Evolutionary conservation across 92 coral and sea anemone genomes (phyloP).

Genomic region (Nematostella vectensis): DNA sequence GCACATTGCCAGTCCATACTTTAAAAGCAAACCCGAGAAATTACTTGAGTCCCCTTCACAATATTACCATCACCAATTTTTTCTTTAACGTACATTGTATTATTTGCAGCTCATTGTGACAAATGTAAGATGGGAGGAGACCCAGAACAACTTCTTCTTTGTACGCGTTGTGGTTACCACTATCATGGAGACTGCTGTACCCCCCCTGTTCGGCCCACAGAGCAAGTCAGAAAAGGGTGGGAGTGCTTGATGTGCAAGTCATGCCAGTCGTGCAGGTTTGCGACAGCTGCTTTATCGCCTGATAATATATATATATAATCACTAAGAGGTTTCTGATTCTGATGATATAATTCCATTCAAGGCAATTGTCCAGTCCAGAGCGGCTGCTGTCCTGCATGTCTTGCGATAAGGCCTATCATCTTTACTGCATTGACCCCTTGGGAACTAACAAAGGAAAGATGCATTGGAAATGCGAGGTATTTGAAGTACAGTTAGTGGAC

Average conservation of each 20-base stretch:
- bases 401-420: constrained; percentile 88
- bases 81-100: too few relatives aligned
- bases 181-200: constrained; percentile 83
- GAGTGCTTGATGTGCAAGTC: constrained; percentile 88
- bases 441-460: constrained; percentile 42
- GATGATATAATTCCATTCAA: constrained; percentile 3
- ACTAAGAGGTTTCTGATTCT: background rate
- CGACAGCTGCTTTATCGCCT: background rate
- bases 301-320: background rate
- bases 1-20: too few relatives aligned
- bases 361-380: constrained; percentile 48
- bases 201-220: constrained; percentile 72
- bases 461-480: constrained; percentile 89
- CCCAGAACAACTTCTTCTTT: constrained; percentile 53
- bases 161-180: constrained; percentile 82
- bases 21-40: too few relatives aligned
- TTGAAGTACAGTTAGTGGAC: background rate
- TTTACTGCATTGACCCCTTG: constrained; percentile 47
- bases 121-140: constrained; percentile 73
- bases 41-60: too few relatives aligned
- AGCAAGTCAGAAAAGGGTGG: constrained; percentile 84
- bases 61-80: too few relatives aligned
- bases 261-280: constrained; percentile 87
- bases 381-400: constrained; percentile 63
- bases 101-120: constrained; percentile 80